These are phyloP conservation scores for Sylvia atricapilla DNA, from an alignment of 2,113 vertebrate genomes.

Conservation along the genomic window DNA sequence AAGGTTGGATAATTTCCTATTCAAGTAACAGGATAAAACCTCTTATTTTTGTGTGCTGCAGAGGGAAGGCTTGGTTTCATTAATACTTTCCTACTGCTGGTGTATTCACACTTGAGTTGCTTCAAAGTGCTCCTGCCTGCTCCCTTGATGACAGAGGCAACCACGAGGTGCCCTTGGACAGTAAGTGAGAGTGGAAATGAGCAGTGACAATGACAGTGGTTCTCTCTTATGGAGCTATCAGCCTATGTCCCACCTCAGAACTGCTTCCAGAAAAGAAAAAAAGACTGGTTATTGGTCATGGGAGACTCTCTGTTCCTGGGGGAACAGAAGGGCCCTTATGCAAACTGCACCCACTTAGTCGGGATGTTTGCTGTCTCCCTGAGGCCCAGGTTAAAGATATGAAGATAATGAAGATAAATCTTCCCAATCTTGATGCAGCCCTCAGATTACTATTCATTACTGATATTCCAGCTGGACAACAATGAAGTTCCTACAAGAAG, in stretches of 20 bases:
- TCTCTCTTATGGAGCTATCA: neutral
- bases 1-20: neutral
- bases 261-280: neutral
- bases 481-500: neutral
- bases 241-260: neutral
- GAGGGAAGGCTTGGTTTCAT: neutral
- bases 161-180: neutral
- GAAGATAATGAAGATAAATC: neutral
- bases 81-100: neutral
- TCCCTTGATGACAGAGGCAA: neutral
- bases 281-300: neutral
- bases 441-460: neutral
- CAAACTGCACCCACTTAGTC: neutral
- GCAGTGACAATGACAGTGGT: neutral
- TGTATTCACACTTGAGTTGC: neutral
- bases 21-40: neutral
- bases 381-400: neutral
- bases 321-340: neutral
- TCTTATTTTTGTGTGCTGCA: neutral
- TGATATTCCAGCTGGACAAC: neutral
- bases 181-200: neutral
- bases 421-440: neutral
- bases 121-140: neutral
- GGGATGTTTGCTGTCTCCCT: neutral
- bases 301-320: neutral